A percentile compares a stretch with the other conserved stretches of the same genome.
Evolutionary conservation across 2,888 invertebrate species (phyloP).

Genomic region (Luffia ferchaultella): DNA sequence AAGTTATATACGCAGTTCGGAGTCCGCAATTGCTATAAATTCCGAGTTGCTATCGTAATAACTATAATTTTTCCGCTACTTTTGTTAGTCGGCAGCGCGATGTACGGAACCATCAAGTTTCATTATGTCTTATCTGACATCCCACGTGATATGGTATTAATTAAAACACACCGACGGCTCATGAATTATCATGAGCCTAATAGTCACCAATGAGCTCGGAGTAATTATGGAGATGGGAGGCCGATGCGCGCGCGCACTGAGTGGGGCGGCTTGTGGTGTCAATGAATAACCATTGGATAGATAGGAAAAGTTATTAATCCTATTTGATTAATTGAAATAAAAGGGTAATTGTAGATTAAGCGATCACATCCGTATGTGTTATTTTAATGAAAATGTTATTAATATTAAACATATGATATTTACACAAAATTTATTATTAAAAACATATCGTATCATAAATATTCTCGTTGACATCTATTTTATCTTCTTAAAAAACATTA

Average conservation of each 20-base stretch:
- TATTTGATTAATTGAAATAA: no score
- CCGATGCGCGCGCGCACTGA: slow-evolving; percentile 36
- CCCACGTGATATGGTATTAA: slow-evolving; percentile 60
- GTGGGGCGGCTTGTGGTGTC: slow-evolving; percentile 22
- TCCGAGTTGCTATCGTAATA: neutral
- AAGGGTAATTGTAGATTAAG: no score
- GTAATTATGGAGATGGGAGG: slow-evolving; percentile 61
- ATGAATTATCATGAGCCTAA: slow-evolving; percentile 62
- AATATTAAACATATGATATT: no score
- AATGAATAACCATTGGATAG: slow-evolving; percentile 18
- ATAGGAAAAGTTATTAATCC: no score
- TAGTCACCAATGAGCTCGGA: slow-evolving; percentile 63
- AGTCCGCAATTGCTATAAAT: neutral
- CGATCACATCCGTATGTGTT: no score
- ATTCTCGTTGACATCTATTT: no score
- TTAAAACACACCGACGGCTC: slow-evolving; percentile 44
- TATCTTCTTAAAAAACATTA: no score
- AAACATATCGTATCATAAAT: no score
- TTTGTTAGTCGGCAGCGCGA: slow-evolving; percentile 7
- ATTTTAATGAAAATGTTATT: no score
- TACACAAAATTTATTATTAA: no score
- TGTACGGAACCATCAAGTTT: slow-evolving; percentile 30
- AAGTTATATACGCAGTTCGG: neutral
- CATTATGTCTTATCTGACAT: slow-evolving; percentile 55
- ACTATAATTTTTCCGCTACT: neutral